Conservation (phyloP, 35 echinoderm and acorn worm species). For the Amphiura filiformis region DNA sequence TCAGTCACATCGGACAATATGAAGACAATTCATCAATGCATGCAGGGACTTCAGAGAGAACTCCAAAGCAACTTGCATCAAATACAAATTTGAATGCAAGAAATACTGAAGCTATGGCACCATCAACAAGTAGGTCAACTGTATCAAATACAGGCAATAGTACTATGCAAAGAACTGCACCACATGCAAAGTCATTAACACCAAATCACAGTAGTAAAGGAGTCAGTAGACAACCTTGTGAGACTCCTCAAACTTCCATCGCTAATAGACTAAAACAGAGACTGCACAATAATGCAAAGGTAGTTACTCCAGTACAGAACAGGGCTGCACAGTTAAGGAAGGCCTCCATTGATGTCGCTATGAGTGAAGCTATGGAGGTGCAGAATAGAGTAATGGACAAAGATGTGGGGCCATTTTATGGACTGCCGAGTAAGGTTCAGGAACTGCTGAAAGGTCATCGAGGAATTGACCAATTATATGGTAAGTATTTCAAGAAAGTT, state of each 20-base stretch:
- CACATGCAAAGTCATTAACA: not conserved
- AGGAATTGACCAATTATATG: conserved; percentile 74
- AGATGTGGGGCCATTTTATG: conserved; percentile 92
- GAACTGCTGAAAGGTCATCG: conserved; percentile 64
- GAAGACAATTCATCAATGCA: not conserved
- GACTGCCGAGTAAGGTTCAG: conserved; percentile 71
- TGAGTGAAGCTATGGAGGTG: conserved; percentile 42
- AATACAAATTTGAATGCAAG: not conserved
- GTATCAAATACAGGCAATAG: not conserved
- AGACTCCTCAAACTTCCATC: not conserved
- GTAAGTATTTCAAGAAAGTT: conserved; percentile 22
- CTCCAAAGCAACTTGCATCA: not conserved
- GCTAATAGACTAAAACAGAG: conserved; percentile 55
- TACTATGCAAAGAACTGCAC: not conserved
- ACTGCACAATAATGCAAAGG: conserved; percentile 68
- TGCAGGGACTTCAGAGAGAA: not conserved
- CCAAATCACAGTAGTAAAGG: not conserved
- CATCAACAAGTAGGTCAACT: not conserved
- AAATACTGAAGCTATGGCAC: not conserved
- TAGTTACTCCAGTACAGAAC: conserved; percentile 31
- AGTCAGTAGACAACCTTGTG: not conserved
- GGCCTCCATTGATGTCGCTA: conserved; percentile 44
- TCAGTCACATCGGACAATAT: conserved; percentile 5
- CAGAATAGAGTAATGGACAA: conserved; percentile 16
- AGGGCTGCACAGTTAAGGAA: conserved; percentile 4